Conservation (phyloP, 2,797 vertebrate species). For the Staurois parvus region DNA sequence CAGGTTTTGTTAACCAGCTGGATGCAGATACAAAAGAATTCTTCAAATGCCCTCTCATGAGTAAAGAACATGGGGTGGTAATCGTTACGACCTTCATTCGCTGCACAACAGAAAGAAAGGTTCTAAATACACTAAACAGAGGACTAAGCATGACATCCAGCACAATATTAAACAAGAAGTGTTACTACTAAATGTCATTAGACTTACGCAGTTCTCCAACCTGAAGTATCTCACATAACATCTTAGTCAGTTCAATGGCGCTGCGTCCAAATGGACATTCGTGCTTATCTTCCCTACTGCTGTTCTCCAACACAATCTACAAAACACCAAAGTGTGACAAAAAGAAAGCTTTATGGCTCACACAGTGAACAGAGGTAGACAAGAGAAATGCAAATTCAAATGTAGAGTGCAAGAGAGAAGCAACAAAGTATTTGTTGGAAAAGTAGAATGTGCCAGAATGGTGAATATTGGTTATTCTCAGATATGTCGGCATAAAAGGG, state of each 20-base stretch:
- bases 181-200: neutral
- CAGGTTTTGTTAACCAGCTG: conserved; percentile 97
- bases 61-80: conserved; percentile 99
- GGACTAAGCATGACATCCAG: neutral
- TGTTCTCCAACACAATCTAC: conserved; percentile 92
- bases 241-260: conserved; percentile 94
- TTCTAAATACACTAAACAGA: neutral
- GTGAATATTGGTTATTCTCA: no score
- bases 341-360: no score
- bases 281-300: conserved; percentile 95
- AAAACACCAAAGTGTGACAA: neutral
- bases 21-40: conserved; percentile 97
- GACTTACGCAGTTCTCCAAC: conserved; percentile 96
- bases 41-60: conserved; percentile 95
- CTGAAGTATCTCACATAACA: conserved; percentile 96
- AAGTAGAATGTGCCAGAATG: no score
- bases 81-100: conserved; percentile 96
- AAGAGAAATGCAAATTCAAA: no score
- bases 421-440: no score
- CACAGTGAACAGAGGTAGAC: no score
- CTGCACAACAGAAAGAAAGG: conserved; percentile 69
- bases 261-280: conserved; percentile 97
- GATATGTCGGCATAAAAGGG: no score
- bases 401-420: no score
- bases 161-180: neutral